Base-by-base conservation (phyloP, 2,888 invertebrate species). In the Sinelater perroti region DNA sequence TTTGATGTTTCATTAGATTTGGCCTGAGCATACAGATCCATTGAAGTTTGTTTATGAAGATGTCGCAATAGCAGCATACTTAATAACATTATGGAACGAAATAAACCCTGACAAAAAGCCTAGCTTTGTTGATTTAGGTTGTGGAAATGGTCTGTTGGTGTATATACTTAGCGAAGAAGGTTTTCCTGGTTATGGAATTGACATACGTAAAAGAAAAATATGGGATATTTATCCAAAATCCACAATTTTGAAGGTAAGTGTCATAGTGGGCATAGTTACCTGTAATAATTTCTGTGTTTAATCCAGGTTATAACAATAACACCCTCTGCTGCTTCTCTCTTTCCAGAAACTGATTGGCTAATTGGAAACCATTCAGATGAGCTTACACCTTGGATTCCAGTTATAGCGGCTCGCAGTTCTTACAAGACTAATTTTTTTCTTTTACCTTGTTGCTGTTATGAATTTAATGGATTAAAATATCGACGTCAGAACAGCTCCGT, bases 341-440 rank as follows among this genome's bases (percentile, higher is more conserved):
- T 90, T 70, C 85, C 88, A 5, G 83, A 87, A n/a, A 83, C 83
- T 18, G 91, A 95, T 72, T 97, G 97, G 96, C 80, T 99, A 45
- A 95, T 99, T 74, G 99, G 98, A 46, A 99, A 99, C 79, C 99
- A 99, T 81, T 96, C 97, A 8, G 99, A 99, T 81, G 98, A 99
- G 76, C 79, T 99, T n/a, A 97, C 98, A 5, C 97, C 97, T 1
- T 99, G 98, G 98, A 88, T 99, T 69, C 96, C 98, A 13, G 88
- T 97, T 0, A 87, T 98, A 68, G 90, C 97, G 17, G 87, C 93
- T 0, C 83, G 84, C 53, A 90, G 90, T 79, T 90, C 90, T 0
- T 85, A 83, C 51, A 81, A 81, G 18, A 88, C 90, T 55, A 88
- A 88, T 56, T 96, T 90, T 73, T 97, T 98, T 74, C 79, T 98